Conservation (phyloP, 2,113 vertebrate species). For the Hydrolagus affinis region DNA sequence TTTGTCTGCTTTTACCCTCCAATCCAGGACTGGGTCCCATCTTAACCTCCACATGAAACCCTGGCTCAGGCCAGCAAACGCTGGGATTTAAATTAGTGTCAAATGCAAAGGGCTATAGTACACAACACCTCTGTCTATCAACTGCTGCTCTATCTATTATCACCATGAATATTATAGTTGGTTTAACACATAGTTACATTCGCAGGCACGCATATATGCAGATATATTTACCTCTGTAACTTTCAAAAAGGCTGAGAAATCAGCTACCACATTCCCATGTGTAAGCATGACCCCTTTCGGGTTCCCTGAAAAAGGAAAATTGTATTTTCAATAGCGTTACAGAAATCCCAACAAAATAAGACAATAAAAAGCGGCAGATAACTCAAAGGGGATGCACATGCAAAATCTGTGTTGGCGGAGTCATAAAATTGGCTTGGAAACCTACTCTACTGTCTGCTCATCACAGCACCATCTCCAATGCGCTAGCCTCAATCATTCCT, state of each 20-base stretch:
- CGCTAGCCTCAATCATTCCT: too few species aligned
- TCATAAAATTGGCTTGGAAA: too few species aligned
- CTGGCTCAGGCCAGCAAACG: too few species aligned
- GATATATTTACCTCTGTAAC: slow-evolving; percentile 87
- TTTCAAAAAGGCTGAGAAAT: slow-evolving; percentile 95
- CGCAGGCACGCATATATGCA: background rate
- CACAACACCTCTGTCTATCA: too few species aligned
- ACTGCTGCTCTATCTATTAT: background rate
- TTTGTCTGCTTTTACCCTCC: too few species aligned
- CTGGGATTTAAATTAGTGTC: too few species aligned
- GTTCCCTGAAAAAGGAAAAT: slow-evolving; percentile 64
- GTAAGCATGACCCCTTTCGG: slow-evolving; percentile 97
- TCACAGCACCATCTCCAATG: too few species aligned
- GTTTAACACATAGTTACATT: background rate
- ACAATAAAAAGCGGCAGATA: background rate
- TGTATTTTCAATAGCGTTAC: background rate
- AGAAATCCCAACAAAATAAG: background rate
- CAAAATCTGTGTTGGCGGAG: background rate
- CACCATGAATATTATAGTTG: background rate
- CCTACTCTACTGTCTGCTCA: too few species aligned
- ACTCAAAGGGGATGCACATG: background rate
- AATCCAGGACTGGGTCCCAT: slow-evolving; percentile 33
- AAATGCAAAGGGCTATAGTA: too few species aligned
- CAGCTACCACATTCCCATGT: slow-evolving; percentile 91
- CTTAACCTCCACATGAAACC: too few species aligned